Evolutionary conservation across 2,888 invertebrate genomes (phyloP).

Genomic region (Julus scandinavius): DNA sequence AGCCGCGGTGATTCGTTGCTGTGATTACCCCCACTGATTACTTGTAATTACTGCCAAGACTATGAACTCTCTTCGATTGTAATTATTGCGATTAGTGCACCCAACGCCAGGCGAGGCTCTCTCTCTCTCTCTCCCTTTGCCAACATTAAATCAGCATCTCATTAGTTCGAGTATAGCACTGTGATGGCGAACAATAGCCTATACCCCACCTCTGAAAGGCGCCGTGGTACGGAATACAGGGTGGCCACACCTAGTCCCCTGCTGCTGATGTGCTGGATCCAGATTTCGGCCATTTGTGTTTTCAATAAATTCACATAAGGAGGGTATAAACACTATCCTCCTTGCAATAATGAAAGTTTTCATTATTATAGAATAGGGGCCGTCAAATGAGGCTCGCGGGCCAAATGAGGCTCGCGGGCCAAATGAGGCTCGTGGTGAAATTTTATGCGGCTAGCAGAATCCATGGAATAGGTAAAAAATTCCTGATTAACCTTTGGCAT

Average conservation of each 20-base stretch:
- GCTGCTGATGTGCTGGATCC: too few species aligned
- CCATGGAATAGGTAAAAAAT: too few species aligned
- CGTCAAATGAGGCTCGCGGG: too few species aligned
- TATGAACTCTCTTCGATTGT: constrained; percentile 52
- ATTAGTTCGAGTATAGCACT: constrained; percentile 42
- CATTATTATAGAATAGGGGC: too few species aligned
- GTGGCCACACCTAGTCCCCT: background rate
- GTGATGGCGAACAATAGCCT: constrained; percentile 13
- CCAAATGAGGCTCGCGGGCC: too few species aligned
- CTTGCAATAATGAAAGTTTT: too few species aligned
- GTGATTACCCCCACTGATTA: constrained; percentile 55
- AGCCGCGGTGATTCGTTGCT: constrained; percentile 53
- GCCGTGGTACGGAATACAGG: background rate
- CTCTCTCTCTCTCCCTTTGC: constrained; percentile 23
- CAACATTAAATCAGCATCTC: constrained; percentile 52
- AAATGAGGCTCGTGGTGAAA: too few species aligned
- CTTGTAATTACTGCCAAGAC: constrained; percentile 53
- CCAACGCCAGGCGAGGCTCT: constrained; percentile 37
- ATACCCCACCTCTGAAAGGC: background rate
- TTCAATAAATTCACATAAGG: too few species aligned
- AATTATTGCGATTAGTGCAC: constrained; percentile 53
- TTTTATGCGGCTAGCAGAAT: too few species aligned
- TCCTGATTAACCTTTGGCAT: too few species aligned
- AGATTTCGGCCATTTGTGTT: too few species aligned
- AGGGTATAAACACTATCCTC: too few species aligned